These are phyloP conservation scores for Falco rusticolus DNA, from an alignment of 2,797 vertebrate species.

Conservation along the genomic window DNA sequence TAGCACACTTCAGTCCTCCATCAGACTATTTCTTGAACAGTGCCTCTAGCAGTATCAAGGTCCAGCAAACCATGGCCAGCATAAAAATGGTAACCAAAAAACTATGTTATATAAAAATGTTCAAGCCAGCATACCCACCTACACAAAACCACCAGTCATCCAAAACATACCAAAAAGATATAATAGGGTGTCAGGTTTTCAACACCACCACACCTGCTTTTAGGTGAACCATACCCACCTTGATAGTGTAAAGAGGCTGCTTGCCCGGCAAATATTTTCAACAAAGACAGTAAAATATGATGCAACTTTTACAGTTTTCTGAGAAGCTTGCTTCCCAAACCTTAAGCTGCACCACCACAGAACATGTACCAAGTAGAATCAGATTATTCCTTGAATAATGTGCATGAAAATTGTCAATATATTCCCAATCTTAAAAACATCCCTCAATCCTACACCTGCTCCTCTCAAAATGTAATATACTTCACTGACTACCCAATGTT, in stretches of 20 bases:
- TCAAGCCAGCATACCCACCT: background rate
- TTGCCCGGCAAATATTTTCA: background rate
- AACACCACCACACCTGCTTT: background rate
- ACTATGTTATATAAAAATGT: background rate
- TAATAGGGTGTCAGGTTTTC: background rate
- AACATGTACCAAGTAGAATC: fast-evolving
- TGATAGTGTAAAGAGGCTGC: background rate
- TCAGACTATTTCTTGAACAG: background rate
- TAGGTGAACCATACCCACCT: background rate
- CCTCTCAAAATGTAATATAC: background rate
- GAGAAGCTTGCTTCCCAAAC: background rate
- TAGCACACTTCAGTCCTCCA: background rate
- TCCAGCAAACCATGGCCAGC: background rate
- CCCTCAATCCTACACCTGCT: background rate
- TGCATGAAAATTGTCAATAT: background rate
- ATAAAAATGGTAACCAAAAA: background rate
- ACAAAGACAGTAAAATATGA: background rate
- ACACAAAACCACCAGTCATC: background rate
- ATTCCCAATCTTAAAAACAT: background rate
- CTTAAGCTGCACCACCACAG: background rate
- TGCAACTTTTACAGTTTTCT: background rate
- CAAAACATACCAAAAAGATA: background rate
- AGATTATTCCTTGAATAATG: background rate
- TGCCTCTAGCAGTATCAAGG: background rate
- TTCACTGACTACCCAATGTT: background rate